These are phyloP conservation scores for Xenopus petersii DNA, from an alignment of 2,797 vertebrate species.

Conservation along the genomic window DNA sequence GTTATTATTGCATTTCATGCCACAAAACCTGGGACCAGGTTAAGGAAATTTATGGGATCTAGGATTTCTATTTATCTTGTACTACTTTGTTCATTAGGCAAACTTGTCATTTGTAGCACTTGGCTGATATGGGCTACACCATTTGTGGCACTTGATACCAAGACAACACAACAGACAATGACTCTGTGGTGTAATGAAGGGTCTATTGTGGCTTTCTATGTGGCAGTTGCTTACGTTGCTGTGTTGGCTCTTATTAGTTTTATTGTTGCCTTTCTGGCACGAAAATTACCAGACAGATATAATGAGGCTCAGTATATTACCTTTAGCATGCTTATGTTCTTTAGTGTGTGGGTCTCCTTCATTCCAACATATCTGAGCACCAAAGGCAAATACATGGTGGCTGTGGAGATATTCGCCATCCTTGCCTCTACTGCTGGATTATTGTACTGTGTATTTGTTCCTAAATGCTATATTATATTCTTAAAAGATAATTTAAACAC, in stretches of 20 bases:
- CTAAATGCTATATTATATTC: conserved; percentile 24
- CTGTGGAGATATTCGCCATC: conserved; percentile 25
- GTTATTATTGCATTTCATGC: conserved; percentile 39
- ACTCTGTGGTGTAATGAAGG: conserved; percentile 31
- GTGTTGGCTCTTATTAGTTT: conserved; percentile 23
- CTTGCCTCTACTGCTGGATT: conserved; percentile 13
- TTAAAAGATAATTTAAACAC: background rate
- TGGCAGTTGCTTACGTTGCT: conserved; percentile 15
- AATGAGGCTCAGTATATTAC: conserved; percentile 47
- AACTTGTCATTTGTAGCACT: conserved; percentile 13
- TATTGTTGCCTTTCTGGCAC: conserved; percentile 25
- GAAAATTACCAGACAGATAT: conserved; percentile 38
- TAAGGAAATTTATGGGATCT: conserved; percentile 1
- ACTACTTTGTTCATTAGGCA: conserved; percentile 19
- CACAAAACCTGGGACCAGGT: conserved; percentile 31
- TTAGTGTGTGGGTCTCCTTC: conserved; percentile 26
- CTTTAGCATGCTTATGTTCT: conserved; percentile 43
- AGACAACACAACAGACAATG: background rate
- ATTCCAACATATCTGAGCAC: conserved; percentile 24
- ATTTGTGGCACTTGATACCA: conserved; percentile 22
- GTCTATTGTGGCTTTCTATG: conserved; percentile 18
- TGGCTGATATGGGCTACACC: conserved; percentile 28
- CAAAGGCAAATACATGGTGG: conserved; percentile 29
- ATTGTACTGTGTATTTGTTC: conserved; percentile 10
- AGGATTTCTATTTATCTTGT: conserved; percentile 5